Evolutionary conservation across 2,888 invertebrate species (phyloP).

Genomic region (Troilus luridus): DNA sequence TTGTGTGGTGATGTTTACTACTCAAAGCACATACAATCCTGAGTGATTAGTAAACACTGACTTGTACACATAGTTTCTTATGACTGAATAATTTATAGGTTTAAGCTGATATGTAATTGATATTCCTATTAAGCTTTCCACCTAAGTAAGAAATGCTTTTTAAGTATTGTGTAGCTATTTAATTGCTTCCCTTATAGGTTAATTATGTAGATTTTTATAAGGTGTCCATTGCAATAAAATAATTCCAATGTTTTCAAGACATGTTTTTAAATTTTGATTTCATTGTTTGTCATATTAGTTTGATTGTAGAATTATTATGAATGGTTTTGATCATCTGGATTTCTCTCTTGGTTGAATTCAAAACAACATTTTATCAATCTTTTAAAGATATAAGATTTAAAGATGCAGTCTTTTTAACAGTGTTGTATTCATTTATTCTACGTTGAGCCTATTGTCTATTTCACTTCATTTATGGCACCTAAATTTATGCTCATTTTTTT

Average conservation of each 20-base stretch:
- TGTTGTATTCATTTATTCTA: not conserved
- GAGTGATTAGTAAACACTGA: conserved; percentile 23
- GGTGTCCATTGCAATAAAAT: not conserved
- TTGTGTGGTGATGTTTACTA: not conserved
- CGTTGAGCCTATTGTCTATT: not conserved
- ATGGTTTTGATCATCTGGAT: not conserved
- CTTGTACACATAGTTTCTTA: not conserved
- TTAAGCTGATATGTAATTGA: not conserved
- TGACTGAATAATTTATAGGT: not conserved
- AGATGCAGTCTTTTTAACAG: not conserved
- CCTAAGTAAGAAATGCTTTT: not conserved
- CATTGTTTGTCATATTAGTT: not conserved
- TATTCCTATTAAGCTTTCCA: not conserved
- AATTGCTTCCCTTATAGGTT: not conserved
- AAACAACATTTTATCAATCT: not conserved
- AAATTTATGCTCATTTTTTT: not conserved
- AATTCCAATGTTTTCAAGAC: not conserved
- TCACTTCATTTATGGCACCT: not conserved
- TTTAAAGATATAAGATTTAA: not conserved
- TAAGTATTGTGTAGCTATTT: not conserved
- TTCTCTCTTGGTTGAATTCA: not conserved
- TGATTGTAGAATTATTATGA: not conserved
- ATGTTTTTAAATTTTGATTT: not conserved
- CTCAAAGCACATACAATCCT: not conserved
- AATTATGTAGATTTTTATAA: not conserved